phyloP scores from a whole-genome alignment of 1,140 invertebrate species.

The Leptinotarsa defecta region DNA sequence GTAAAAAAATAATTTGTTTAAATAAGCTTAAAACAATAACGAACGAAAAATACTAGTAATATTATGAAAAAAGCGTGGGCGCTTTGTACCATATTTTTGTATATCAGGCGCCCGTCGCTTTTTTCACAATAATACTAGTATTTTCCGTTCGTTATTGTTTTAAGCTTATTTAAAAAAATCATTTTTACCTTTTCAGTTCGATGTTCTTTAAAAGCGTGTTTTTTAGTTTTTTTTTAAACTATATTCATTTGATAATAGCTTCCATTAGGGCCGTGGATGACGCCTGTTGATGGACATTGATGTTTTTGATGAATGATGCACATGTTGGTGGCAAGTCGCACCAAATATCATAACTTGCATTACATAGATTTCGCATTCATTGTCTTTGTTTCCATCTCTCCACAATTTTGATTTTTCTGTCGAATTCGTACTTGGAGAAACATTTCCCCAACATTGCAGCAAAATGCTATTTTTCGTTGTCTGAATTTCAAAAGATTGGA shows the following conservation, averaged over 20 bases:
- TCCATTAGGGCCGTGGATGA: neutral
- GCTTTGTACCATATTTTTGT: no score
- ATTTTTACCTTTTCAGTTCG: no score
- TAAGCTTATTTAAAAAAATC: no score
- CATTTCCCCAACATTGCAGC: neutral
- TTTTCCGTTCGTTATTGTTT: no score
- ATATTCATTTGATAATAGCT: neutral
- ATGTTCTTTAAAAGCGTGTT: no score
- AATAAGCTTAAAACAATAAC: no score
- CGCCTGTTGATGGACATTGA: neutral
- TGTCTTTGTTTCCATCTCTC: neutral
- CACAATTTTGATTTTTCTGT: neutral
- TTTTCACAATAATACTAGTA: no score
- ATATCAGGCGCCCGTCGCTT: no score
- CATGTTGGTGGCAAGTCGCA: neutral
- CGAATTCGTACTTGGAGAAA: neutral
- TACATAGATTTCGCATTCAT: neutral
- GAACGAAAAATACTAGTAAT: no score
- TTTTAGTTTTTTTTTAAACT: no score
- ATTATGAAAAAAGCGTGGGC: no score
- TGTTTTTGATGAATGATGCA: neutral
- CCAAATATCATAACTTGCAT: neutral
- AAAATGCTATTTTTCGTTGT: neutral
- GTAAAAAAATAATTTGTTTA: no score
- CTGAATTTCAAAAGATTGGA: neutral